Evolutionary conservation across 2,888 invertebrate genomes (phyloP), one percentile per base, ranked within the genome.

Genomic region (Tinea semifulvella): DNA sequence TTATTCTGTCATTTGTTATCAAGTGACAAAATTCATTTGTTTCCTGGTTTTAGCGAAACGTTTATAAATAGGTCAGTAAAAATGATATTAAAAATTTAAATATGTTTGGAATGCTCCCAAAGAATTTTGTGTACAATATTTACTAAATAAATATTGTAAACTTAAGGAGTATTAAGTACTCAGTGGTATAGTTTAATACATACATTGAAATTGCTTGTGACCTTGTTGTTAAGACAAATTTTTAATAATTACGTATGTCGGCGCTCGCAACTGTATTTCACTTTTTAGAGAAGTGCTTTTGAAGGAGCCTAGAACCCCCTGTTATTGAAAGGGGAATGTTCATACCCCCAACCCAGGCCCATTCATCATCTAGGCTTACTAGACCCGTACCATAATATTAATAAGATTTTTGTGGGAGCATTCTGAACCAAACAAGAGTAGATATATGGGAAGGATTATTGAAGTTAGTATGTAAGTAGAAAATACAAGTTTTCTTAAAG

Each of bases 61-160:
- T n/a, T n/a, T n/a, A n/a, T n/a, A n/a, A n/a, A n/a, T n/a, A n/a
- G 4, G 5, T 7, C 11, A 31, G 13, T 31, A 31, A 31, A 22
- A 40, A 40, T 22, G 2, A 22, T 40, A 40, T 40, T 40, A 8
- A 19, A 40, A 20, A 22, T 13, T 22, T 40, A 13, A 22, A 22
- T 22, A 13, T 40, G 16, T 46, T 79, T 74, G 79, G 77, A 80
- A 80, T 74, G 68, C 56, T 79, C 71, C 72, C 79, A 60, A 48
- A 61, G 65, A 72, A 68, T 60, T 28, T 6, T 19, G 18, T 2
- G 2, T 27, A 13, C 14, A 17, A 31, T 19, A 28, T 20, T 45
- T 44, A 44, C 36, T 39, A 40, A 44, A 47, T 44, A 42, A 42
- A 35, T 43, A 11, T 31, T n/a, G n/a, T n/a, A n/a, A n/a, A n/a